These are phyloP conservation scores for Diploptera punctata DNA, from an alignment of 2,888 invertebrate genomes.

Conservation along the genomic window DNA sequence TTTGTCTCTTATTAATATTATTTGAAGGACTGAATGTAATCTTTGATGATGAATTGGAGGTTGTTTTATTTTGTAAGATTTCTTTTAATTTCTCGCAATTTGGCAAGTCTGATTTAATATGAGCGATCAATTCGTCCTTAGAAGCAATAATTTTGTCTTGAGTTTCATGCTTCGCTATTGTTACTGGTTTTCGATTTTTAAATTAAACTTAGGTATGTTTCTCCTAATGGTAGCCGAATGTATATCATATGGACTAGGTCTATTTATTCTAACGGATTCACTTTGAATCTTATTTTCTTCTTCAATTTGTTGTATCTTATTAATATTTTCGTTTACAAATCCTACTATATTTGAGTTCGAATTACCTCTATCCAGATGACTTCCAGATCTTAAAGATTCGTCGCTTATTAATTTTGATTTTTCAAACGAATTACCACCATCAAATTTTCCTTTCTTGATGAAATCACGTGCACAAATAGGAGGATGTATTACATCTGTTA, in stretches of 20 bases:
- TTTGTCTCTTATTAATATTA: no score
- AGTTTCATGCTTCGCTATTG: no score
- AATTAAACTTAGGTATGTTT: no score
- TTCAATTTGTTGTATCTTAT: neutral
- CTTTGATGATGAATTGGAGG: no score
- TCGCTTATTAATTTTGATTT: neutral
- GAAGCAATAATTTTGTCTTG: no score
- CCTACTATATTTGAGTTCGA: neutral
- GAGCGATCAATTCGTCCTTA: no score
- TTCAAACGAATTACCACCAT: neutral
- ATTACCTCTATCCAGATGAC: neutral
- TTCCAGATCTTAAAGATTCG: neutral
- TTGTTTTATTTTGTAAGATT: no score
- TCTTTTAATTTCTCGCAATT: no score
- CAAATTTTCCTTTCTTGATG: neutral
- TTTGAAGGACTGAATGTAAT: no score
- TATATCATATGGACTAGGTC: neutral
- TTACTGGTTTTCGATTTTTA: no score
- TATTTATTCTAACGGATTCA: neutral
- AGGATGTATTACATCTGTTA: neutral
- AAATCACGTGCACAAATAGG: neutral
- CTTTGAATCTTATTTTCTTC: neutral
- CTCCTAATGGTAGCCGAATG: no score
- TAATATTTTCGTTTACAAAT: neutral
- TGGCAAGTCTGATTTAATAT: no score